phyloP scores from a whole-genome alignment of 2,797 vertebrate genomes.

The Epinephelus coioides region DNA sequence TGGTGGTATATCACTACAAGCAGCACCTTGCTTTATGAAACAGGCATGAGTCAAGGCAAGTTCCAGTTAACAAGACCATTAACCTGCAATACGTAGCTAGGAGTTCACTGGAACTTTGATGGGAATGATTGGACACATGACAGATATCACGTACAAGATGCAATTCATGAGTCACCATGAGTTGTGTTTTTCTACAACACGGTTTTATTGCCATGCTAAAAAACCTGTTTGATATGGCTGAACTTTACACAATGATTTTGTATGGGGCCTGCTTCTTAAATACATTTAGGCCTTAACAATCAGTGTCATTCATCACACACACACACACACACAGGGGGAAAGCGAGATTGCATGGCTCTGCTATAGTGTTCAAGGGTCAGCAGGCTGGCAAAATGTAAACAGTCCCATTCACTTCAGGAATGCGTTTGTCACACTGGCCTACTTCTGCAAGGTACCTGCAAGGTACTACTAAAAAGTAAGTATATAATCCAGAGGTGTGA shows the following conservation, averaged over 20 bases:
- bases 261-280: neutral
- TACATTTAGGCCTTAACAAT: neutral
- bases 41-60: neutral
- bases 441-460: conserved; percentile 60
- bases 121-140: neutral
- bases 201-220: conserved; percentile 3
- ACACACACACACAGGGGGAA: neutral
- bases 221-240: neutral
- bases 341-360: neutral
- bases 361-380: conserved; percentile 63
- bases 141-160: neutral
- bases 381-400: conserved; percentile 59
- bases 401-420: conserved; percentile 58
- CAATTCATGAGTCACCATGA: conserved; percentile 7
- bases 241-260: neutral
- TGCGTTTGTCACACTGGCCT: conserved; percentile 72
- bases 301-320: neutral
- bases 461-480: conserved; percentile 48
- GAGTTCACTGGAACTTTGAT: neutral
- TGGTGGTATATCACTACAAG: too few species aligned
- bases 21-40: neutral
- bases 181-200: neutral
- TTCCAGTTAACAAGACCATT: conserved; percentile 10
- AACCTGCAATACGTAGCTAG: neutral
- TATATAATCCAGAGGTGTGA: conserved; percentile 50